phyloP scores from a whole-genome alignment of 1,140 invertebrate species.

The Drosophila repleta region DNA sequence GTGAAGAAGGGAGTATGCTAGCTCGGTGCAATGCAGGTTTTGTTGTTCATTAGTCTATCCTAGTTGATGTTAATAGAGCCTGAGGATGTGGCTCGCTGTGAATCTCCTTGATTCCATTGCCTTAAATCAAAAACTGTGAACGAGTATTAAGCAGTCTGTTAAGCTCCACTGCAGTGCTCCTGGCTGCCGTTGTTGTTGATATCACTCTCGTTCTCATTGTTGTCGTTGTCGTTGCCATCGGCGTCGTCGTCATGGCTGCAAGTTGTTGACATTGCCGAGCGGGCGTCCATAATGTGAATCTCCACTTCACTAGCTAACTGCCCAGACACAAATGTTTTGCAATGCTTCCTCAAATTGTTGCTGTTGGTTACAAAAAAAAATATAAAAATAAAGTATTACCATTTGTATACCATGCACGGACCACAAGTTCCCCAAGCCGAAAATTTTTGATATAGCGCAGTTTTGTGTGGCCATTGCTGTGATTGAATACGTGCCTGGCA shows the following conservation, averaged over 20 bases:
- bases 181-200: slow-evolving; percentile 25
- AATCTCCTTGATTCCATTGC: no score
- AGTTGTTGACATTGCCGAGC: slow-evolving; percentile 78
- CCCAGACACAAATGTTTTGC: slow-evolving; percentile 22
- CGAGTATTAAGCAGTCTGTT: no score
- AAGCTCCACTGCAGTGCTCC: no score
- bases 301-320: slow-evolving; percentile 62
- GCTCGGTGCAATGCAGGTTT: no score
- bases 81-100: no score
- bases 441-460: slow-evolving; percentile 81
- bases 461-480: slow-evolving; percentile 80
- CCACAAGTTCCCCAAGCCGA: slow-evolving; percentile 32
- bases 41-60: no score
- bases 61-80: no score
- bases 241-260: slow-evolving; percentile 72
- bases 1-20: no score
- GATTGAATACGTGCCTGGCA: slow-evolving; percentile 77
- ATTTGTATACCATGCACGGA: slow-evolving; percentile 77
- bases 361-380: slow-evolving; percentile 13
- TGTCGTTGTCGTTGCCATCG: slow-evolving; percentile 31
- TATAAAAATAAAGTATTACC: slow-evolving; percentile 6
- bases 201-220: slow-evolving; percentile 26
- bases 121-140: no score
- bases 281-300: slow-evolving; percentile 68
- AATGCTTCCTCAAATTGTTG: slow-evolving; percentile 18